Conservation (phyloP, 2,797 vertebrate genomes). For the Anolis apletophallus region DNA sequence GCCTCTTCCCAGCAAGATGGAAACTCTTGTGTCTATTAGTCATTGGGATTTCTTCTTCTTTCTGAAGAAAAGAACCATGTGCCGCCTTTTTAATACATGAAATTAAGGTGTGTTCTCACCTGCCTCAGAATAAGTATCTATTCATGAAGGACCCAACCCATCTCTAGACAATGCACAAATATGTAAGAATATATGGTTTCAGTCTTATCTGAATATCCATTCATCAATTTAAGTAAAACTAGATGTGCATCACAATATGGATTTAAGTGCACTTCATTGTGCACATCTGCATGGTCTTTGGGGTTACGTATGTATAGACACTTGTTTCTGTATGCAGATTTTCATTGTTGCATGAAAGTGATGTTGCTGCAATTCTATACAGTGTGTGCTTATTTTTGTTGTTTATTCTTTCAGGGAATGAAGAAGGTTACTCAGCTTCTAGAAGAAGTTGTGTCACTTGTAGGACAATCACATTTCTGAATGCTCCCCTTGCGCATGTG, state of each 20-base stretch:
- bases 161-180: neutral
- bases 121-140: neutral
- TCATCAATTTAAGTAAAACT: neutral
- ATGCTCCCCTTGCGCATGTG: no score
- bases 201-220: neutral
- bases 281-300: neutral
- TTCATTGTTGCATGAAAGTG: neutral
- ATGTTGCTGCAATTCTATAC: neutral
- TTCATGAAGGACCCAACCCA: neutral
- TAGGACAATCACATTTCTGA: no score
- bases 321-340: neutral
- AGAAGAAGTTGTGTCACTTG: no score
- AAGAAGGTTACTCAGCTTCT: no score
- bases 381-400: no score
- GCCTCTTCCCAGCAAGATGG: rapidly evolving
- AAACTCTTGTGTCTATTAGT: conserved; percentile 15
- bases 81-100: neutral
- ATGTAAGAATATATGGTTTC: neutral
- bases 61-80: rapidly evolving
- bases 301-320: neutral
- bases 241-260: neutral
- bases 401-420: no score
- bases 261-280: neutral
- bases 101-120: neutral
- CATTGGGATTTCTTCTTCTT: neutral